Evolutionary conservation across 1,140 invertebrate species (phyloP).

Genomic region (Callitettix versicolor): DNA sequence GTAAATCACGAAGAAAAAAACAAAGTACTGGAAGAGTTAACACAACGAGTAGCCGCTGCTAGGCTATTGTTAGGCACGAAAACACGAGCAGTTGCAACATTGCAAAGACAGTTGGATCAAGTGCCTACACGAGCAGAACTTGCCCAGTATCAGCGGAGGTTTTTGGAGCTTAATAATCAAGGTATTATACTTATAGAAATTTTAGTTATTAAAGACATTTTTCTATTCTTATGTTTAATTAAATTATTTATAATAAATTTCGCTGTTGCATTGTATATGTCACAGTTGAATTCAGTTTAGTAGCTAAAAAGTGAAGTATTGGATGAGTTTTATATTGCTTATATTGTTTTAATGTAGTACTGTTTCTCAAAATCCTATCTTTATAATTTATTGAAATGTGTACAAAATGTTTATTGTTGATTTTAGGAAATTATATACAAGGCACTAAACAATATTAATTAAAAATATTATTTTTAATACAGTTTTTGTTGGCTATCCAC

Average conservation of each 20-base stretch:
- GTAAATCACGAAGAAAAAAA: conserved; percentile 22
- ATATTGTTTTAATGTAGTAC: not conserved
- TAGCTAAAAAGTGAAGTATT: not conserved
- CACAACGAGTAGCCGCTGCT: conserved; percentile 42
- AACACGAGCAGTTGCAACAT: conserved; percentile 67
- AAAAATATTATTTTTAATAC: no score
- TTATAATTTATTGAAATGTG: no score
- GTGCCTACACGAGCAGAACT: conserved; percentile 86
- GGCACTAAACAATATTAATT: no score
- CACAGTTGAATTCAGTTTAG: not conserved
- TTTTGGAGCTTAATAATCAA: conserved; percentile 94
- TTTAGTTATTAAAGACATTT: not conserved
- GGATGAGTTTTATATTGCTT: not conserved
- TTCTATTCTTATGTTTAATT: no score
- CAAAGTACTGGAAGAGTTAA: conserved; percentile 45
- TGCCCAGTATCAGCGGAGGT: conserved; percentile 87
- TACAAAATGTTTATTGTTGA: no score
- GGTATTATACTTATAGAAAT: conserved; percentile 38
- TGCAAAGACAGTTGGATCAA: conserved; percentile 75
- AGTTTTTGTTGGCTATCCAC: no score
- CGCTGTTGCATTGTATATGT: not conserved
- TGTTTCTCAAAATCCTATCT: not conserved
- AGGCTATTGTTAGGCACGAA: conserved; percentile 62
- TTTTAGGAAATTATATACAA: no score
- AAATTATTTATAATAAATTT: not conserved